Conservation (phyloP, 1,140 invertebrate genomes). For the Drosophila pallidifrons region DNA sequence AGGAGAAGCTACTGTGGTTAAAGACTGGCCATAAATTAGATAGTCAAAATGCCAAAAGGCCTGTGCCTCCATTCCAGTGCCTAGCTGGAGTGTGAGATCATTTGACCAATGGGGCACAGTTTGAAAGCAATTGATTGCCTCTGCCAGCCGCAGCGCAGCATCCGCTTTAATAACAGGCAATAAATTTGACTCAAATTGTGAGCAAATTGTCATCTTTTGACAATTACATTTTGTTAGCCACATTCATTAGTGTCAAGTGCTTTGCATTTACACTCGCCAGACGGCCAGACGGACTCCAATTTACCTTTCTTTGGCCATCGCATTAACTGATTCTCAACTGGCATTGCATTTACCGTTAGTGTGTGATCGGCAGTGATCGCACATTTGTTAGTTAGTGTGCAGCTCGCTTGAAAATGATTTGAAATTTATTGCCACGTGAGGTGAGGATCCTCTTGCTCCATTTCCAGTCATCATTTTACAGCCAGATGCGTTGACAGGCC, state of each 20-base stretch:
- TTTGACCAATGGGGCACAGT: slow-evolving; percentile 53
- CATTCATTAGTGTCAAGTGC: slow-evolving; percentile 75
- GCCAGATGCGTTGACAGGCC: slow-evolving; percentile 72
- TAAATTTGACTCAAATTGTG: slow-evolving; percentile 62
- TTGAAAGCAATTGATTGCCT: slow-evolving; percentile 43
- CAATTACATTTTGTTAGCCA: slow-evolving; percentile 70
- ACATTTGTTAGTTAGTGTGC: slow-evolving; percentile 20
- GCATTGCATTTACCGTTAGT: slow-evolving; percentile 51
- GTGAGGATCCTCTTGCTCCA: slow-evolving; percentile 70
- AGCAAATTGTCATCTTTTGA: slow-evolving; percentile 71
- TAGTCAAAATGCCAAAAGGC: slow-evolving; percentile 71
- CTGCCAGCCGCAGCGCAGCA: slow-evolving; percentile 3
- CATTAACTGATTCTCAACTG: slow-evolving; percentile 22
- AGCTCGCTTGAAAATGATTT: slow-evolving; percentile 50
- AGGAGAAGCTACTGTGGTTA: slow-evolving; percentile 43
- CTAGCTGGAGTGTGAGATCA: slow-evolving; percentile 12
- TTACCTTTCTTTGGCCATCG: slow-evolving; percentile 5
- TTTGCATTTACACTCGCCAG: slow-evolving; percentile 49
- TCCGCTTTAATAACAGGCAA: slow-evolving; percentile 32
- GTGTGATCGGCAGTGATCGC: slow-evolving; percentile 48
- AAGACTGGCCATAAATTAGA: slow-evolving; percentile 64
- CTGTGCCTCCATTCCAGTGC: slow-evolving; percentile 22
- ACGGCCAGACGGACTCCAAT: too few relatives aligned
- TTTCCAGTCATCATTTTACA: slow-evolving; percentile 55
- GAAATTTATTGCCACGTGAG: slow-evolving; percentile 66